These are phyloP conservation scores for Philotrypesis tridentata DNA, from an alignment of 1,140 invertebrate genomes.

Conservation along the genomic window DNA sequence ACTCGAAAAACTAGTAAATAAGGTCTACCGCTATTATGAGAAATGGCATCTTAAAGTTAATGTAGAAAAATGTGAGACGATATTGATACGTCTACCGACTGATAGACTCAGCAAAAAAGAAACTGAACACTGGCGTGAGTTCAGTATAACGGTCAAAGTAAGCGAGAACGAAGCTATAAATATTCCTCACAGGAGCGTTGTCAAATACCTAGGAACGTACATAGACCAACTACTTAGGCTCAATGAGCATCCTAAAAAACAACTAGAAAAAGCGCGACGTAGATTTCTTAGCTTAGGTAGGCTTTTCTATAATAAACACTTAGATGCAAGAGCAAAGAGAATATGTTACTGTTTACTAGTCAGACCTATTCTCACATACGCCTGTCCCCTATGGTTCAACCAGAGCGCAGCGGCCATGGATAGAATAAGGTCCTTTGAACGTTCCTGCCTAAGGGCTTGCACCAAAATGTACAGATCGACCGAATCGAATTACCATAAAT, in stretches of 20 bases:
- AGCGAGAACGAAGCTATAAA: background rate
- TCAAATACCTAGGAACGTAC: constrained; percentile 37
- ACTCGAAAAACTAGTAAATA: constrained; percentile 13
- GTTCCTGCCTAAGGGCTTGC: constrained; percentile 42
- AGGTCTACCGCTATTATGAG: background rate
- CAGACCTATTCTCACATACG: constrained; percentile 48
- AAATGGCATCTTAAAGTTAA: constrained; percentile 40
- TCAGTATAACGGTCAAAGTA: background rate
- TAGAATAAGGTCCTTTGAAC: constrained; percentile 47
- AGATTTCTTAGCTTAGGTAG: background rate
- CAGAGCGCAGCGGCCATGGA: constrained; percentile 42
- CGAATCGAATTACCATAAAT: constrained; percentile 34
- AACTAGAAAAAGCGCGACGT: constrained; percentile 36
- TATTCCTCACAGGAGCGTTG: constrained; percentile 8
- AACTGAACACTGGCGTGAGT: constrained; percentile 13
- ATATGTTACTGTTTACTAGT: constrained; percentile 50
- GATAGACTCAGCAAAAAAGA: background rate
- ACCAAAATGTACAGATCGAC: constrained; percentile 19
- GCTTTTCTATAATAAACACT: constrained; percentile 36
- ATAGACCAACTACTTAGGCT: constrained; percentile 19
- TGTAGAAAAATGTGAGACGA: constrained; percentile 41
- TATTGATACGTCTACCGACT: constrained; percentile 16
- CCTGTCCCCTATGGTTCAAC: constrained; percentile 49
- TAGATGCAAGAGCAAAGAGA: constrained; percentile 46
- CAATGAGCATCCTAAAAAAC: background rate